Evolutionary conservation across 2,113 vertebrate species (phyloP), one percentile per base, ranked within the genome.

Genomic region (Phaethon lepturus): DNA sequence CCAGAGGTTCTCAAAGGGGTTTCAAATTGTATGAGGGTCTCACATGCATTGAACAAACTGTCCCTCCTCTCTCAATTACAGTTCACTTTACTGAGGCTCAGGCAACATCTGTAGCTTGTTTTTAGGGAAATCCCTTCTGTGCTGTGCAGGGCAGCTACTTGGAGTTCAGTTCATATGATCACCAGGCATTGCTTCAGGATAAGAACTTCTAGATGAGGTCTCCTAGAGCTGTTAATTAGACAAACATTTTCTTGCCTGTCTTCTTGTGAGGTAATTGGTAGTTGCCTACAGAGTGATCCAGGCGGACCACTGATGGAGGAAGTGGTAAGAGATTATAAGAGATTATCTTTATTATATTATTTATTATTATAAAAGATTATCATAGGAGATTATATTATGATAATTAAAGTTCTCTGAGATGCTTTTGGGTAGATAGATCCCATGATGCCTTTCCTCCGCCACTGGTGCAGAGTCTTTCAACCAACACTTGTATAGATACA

Each of bases 21-120:
- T 94, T 94, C 85, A 86, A 83, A 67, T 90, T 67, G 71, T 59
- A 38, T 83, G 85, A 94, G 85, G 87, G 78, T 93, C 90, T 94
- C 86, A 81, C 38, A 93, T 22, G 28, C 52, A 72, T 5, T 72
- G 91, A 96, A 96, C 59, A 96, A 94, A 93, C 76, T 89, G 84
- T 95, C 76, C 86, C 86, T 89, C 80, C 87, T 80, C 47, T 96
- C 64, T 93, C 93, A 94, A 68, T 87, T 96, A 95, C 11, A 44
- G 44, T 60, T 91, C 44, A 63, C 60, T 95, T 84, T 93, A 44
- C 25, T 40, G 29, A 78, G 63, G 28, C 64, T 89, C 47, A 35
- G 76, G 49, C 76, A 97, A 75, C 40, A 91, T 75, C 89, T 88
- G 33, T 33, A 87, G 60, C 38, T 81, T 55, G 31, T 71, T 95